Evolutionary conservation across 2,113 vertebrate genomes (phyloP), one percentile per base, ranked within the genome.

Genomic region (Nycticorax nycticorax): DNA sequence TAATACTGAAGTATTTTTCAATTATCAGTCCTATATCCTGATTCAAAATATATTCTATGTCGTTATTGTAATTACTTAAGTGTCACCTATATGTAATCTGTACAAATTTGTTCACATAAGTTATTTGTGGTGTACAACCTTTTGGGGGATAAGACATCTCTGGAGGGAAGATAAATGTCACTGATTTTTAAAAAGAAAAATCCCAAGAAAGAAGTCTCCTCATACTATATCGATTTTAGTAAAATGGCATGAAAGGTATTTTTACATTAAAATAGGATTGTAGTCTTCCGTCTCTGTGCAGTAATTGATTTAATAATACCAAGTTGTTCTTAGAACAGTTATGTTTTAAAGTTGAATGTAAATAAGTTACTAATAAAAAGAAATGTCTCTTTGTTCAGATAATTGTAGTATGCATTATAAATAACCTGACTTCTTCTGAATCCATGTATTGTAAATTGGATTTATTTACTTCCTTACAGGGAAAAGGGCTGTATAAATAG

Each of bases 31-130:
- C 8, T 11, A 2, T 66, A 17, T 67, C 9, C 23, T 37, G 3
- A 59, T 88, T 48, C n/a, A 80, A 35, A 53, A 27, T 41, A 39
- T 10, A 39, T 55, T 66, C 10, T 67, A 2, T 43, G 12, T 73
- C 5, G 3, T 35, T 74, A 35, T 23, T 21, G 8, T 45, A 66
- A 13, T 28, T 63, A 21, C 22, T 47, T 50, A 17, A 63, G 35
- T 73, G 15, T 57, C 7, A 5, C 8, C 24, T 59, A 0, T 45
- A 23, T 21, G 12, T n/a, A 6, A 30, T 69, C 22, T 33, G 1
- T 43, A 9, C 6, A 30, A 12, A 33, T 17, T 64, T 79, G 23
- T 45, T 72, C 17, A 48, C 0, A 0, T 5, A 5, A 57, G 9
- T 66, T 69, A 30, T 60, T 52, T 71, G 35, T 68, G 22, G 10